Evolutionary conservation across 2,113 vertebrate species (phyloP).

Genomic region (Alces alces): DNA sequence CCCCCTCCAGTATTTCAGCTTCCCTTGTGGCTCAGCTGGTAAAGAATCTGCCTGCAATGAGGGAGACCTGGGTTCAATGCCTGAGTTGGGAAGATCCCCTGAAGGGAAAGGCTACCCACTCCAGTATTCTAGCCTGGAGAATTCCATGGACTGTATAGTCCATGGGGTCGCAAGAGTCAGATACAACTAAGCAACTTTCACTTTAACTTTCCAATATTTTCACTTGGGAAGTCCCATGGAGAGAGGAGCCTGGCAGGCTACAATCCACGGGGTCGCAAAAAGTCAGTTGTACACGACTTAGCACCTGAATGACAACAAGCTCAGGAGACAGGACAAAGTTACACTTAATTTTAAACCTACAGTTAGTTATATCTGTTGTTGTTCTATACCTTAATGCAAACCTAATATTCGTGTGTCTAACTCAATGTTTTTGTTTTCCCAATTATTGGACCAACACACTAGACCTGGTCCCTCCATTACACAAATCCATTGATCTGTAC

Average conservation of each 20-base stretch:
- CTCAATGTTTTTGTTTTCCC: background rate
- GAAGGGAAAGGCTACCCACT: background rate
- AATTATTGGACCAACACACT: accelerated
- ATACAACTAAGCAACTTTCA: background rate
- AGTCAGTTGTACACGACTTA: background rate
- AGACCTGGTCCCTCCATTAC: background rate
- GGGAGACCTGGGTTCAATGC: background rate
- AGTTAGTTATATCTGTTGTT: background rate
- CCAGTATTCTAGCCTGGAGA: background rate
- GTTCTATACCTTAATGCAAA: background rate
- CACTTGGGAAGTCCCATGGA: background rate
- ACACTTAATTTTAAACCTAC: background rate
- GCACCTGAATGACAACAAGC: background rate
- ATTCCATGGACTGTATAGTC: background rate
- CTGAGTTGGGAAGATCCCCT: background rate
- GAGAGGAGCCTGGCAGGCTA: background rate
- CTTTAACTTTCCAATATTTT: background rate
- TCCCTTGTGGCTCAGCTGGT: background rate
- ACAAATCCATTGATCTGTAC: background rate
- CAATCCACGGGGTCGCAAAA: background rate
- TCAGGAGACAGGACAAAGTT: background rate
- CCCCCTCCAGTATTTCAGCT: background rate
- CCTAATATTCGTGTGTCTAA: background rate
- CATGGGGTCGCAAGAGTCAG: accelerated
- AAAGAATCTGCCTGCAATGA: background rate